A percentile compares a stretch with the other conserved stretches of the same genome.
Evolutionary conservation across 2,113 vertebrate genomes (phyloP).

Genomic region (Hippocampus barbouri): DNA sequence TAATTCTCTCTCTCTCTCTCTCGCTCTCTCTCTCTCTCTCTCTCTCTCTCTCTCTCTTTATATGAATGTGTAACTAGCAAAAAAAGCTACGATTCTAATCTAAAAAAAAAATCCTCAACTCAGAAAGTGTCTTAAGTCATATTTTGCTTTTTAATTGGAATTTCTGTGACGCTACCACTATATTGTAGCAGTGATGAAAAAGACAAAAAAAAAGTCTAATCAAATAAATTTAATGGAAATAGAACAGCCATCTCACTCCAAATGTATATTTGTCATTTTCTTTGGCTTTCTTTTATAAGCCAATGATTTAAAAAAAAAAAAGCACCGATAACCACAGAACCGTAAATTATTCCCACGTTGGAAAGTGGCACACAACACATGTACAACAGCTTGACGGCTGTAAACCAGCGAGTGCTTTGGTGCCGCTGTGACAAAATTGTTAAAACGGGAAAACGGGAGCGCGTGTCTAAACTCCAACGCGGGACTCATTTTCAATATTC

Average conservation of each 20-base stretch:
- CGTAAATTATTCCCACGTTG: background rate
- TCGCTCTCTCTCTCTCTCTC: too few relatives aligned
- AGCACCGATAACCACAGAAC: background rate
- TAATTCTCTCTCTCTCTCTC: too few relatives aligned
- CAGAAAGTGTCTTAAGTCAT: too few relatives aligned
- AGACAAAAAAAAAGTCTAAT: background rate
- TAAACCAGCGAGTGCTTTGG: background rate
- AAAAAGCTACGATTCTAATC: too few relatives aligned
- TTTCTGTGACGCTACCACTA: too few relatives aligned
- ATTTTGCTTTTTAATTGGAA: too few relatives aligned
- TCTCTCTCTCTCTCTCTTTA: too few relatives aligned
- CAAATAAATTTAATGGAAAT: background rate
- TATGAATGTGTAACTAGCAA: too few relatives aligned
- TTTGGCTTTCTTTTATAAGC: background rate
- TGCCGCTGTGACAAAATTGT: background rate
- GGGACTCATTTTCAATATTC: slow-evolving; percentile 59
- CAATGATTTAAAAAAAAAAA: background rate
- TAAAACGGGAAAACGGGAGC: background rate
- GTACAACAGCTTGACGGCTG: background rate
- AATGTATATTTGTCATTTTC: background rate
- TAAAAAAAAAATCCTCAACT: too few relatives aligned
- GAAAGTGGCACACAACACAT: background rate
- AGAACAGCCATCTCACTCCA: background rate
- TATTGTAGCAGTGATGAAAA: too few relatives aligned
- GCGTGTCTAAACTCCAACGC: slow-evolving; percentile 9